Percentiles rank a stretch among this genome's conserved stretches.
phyloP scores from a whole-genome alignment of 2,797 vertebrate species.

The Taenioides sp. region DNA sequence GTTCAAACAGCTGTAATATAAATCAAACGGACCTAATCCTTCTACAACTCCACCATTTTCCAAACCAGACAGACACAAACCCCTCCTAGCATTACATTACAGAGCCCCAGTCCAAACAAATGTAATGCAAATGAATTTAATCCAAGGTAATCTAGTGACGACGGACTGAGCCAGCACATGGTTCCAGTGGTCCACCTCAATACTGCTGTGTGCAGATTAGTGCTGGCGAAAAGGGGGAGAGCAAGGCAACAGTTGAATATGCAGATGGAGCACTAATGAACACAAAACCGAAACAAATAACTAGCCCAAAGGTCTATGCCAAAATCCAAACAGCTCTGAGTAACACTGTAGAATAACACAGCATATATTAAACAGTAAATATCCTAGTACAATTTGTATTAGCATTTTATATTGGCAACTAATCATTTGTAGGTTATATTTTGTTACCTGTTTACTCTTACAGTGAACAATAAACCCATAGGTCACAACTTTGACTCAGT shows the following conservation, averaged over 20 bases:
- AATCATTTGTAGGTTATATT: not conserved
- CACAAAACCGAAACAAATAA: constrained; percentile 4
- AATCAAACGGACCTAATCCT: constrained; percentile 48
- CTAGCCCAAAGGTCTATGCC: not conserved
- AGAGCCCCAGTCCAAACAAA: constrained; percentile 38
- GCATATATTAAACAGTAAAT: not conserved
- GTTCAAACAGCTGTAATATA: constrained; percentile 19
- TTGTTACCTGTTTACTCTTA: not conserved
- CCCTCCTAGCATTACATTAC: constrained; percentile 14
- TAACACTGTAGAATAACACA: not conserved
- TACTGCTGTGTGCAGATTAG: constrained; percentile 8
- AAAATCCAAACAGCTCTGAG: not conserved
- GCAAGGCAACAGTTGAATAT: constrained; percentile 15
- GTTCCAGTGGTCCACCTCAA: constrained; percentile 29
- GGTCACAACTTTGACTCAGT: no score
- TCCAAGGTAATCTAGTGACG: constrained; percentile 53
- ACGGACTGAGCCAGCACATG: constrained; percentile 29
- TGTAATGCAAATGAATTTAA: constrained; percentile 53
- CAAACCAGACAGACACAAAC: constrained; percentile 45
- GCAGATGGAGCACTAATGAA: constrained; percentile 18
- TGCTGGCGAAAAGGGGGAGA: constrained; percentile 6
- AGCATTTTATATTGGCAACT: not conserved
- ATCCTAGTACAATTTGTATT: not conserved
- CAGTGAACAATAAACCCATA: no score
- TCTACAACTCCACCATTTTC: constrained; percentile 23